Conservation (phyloP, 2,113 vertebrate species). For the Halichoeres trimaculatus region DNA sequence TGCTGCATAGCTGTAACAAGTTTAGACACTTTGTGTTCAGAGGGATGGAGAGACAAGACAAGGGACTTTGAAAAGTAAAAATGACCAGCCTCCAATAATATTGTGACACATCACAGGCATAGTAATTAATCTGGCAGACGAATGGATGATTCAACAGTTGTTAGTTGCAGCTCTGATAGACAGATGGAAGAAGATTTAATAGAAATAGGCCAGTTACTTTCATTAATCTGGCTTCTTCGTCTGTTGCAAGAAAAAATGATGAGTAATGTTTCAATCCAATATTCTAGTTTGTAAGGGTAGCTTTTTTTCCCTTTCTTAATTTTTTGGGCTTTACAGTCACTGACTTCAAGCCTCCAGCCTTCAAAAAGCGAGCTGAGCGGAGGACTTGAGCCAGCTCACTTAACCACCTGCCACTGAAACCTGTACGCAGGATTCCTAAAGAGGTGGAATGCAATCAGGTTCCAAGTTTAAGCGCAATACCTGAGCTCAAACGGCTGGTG, state of each 20-base stretch:
- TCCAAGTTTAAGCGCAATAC: not conserved
- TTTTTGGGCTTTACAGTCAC: no score
- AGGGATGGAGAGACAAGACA: not conserved
- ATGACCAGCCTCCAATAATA: not conserved
- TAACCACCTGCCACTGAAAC: not conserved
- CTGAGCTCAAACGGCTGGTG: not conserved
- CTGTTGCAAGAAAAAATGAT: not conserved
- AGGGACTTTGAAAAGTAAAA: not conserved
- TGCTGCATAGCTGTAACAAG: no score
- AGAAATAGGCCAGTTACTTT: not conserved
- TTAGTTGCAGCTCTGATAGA: not conserved
- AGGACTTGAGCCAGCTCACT: not conserved
- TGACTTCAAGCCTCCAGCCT: no score
- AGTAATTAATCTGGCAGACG: not conserved
- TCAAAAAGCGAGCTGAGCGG: no score
- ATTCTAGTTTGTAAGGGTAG: not conserved
- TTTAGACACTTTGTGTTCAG: no score
- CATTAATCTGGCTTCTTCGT: not conserved
- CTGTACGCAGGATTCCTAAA: not conserved
- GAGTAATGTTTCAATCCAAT: not conserved
- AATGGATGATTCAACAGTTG: not conserved
- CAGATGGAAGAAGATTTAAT: not conserved
- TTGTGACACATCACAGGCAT: not conserved
- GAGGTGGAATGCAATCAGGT: not conserved
- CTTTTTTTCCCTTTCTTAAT: no score